These are phyloP conservation scores for Teleiodes luculella DNA, from an alignment of 2,888 invertebrate species.

Conservation along the genomic window DNA sequence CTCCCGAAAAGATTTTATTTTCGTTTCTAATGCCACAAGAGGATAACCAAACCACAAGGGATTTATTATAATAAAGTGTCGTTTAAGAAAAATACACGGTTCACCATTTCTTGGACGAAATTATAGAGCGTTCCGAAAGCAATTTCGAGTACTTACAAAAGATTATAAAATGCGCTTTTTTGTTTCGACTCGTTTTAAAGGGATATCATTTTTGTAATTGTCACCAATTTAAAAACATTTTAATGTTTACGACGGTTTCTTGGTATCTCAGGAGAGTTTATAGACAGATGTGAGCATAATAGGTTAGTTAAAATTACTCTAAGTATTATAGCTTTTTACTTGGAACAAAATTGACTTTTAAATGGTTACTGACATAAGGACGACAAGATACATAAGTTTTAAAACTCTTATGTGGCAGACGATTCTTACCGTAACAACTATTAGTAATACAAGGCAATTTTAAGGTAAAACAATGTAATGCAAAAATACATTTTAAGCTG, in stretches of 20 bases:
- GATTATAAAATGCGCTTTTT: constrained; percentile 32
- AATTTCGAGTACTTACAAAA: constrained; percentile 40
- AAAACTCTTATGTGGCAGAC: too few species aligned
- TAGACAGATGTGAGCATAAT: constrained; percentile 22
- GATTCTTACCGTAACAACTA: too few species aligned
- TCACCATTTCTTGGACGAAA: constrained; percentile 40
- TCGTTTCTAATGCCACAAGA: constrained; percentile 69
- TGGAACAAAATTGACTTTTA: neutral
- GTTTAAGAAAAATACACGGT: constrained; percentile 73
- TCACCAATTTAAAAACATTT: constrained; percentile 24
- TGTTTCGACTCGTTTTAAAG: constrained; percentile 24
- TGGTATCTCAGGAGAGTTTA: constrained; percentile 18
- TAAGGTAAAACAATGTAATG: too few species aligned
- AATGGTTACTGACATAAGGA: neutral
- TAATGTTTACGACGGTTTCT: constrained; percentile 18
- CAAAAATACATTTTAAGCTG: too few species aligned
- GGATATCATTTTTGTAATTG: constrained; percentile 33
- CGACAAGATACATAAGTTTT: too few species aligned
- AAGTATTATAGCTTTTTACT: constrained; percentile 2
- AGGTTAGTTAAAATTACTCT: constrained; percentile 14
- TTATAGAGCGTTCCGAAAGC: constrained; percentile 48
- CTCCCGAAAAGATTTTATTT: constrained; percentile 37
- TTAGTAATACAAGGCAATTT: too few species aligned
- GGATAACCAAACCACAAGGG: constrained; percentile 62
- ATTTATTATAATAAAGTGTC: constrained; percentile 67